Percentiles rank a stretch among this genome's conserved stretches.
Evolutionary conservation across 2,888 invertebrate genomes (phyloP).

Genomic region (Epinotia ramella): DNA sequence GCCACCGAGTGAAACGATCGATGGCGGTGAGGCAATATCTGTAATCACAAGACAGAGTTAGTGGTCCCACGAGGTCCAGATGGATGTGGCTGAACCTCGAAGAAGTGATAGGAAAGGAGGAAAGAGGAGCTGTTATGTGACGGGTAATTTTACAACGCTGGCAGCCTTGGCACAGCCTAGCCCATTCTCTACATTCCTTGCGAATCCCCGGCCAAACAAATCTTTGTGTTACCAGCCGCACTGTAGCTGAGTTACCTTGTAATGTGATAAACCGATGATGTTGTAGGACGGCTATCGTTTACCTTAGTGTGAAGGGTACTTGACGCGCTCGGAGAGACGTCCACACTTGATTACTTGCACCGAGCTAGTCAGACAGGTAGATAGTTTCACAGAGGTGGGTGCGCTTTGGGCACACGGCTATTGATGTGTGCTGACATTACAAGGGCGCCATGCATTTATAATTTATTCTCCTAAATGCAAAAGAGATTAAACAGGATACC

Average conservation of each 20-base stretch:
- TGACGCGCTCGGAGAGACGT: too few species aligned
- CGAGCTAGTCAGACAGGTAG: too few species aligned
- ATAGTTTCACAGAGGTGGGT: too few species aligned
- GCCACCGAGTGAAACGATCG: slow-evolving; percentile 63
- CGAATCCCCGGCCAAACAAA: slow-evolving; percentile 47
- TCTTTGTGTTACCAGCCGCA: slow-evolving; percentile 52
- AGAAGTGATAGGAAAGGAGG: slow-evolving; percentile 49
- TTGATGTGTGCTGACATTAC: too few species aligned
- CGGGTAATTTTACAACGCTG: slow-evolving; percentile 57
- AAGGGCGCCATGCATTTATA: too few species aligned
- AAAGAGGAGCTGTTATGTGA: slow-evolving; percentile 53
- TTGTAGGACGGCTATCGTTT: too few species aligned
- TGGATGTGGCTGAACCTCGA: slow-evolving; percentile 57
- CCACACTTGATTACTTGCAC: too few species aligned
- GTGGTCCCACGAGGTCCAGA: slow-evolving; percentile 54
- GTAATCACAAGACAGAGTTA: slow-evolving; percentile 47
- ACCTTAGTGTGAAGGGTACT: too few species aligned
- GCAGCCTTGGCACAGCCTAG: slow-evolving; percentile 54
- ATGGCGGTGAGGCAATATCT: slow-evolving; percentile 53
- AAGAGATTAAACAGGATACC: too few species aligned
- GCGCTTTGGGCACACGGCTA: too few species aligned
- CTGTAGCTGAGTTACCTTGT: slow-evolving; percentile 37
- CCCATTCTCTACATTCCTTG: slow-evolving; percentile 57
- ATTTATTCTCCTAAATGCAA: too few species aligned
- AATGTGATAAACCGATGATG: too few species aligned